phyloP scores from a whole-genome alignment of 2,888 invertebrate species.

The Luperina testacea region DNA sequence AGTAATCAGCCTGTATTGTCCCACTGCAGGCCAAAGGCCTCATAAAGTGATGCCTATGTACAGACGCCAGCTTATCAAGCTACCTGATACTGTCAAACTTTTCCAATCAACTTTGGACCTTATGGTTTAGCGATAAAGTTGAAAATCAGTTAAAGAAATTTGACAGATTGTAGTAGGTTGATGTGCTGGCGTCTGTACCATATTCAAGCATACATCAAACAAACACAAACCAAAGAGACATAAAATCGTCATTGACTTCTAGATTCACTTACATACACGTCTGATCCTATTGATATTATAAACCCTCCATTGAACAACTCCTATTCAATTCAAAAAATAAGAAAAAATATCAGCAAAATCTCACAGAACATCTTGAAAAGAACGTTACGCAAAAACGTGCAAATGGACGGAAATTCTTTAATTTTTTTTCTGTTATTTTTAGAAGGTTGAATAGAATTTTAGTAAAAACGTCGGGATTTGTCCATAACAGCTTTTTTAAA shows the following conservation, averaged over 20 bases:
- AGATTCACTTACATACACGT: conserved; percentile 11
- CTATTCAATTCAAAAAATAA: conserved; percentile 35
- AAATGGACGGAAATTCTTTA: conserved; percentile 19
- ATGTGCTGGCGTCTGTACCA: too few species aligned
- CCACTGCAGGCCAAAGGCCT: not conserved
- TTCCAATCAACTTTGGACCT: too few species aligned
- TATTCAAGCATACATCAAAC: not conserved
- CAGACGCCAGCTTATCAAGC: too few species aligned
- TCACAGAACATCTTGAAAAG: conserved; percentile 26
- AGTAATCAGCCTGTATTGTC: not conserved
- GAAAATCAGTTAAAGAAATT: too few species aligned
- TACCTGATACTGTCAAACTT: too few species aligned
- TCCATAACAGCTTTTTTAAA: conserved; percentile 20
- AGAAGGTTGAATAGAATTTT: conserved; percentile 30
- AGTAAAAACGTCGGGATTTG: conserved; percentile 23
- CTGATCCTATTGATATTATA: conserved; percentile 28
- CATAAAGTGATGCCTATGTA: too few species aligned
- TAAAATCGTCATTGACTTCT: conserved; percentile 4
- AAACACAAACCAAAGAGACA: conserved; percentile 3
- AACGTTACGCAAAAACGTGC: conserved; percentile 45
- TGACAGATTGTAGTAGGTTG: too few species aligned
- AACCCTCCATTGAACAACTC: conserved; percentile 12
- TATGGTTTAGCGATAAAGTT: too few species aligned
- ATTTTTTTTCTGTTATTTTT: conserved; percentile 35
- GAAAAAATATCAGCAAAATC: conserved; percentile 43